Conservation (phyloP, 2,888 invertebrate genomes). For the Seira sanloemensis region DNA sequence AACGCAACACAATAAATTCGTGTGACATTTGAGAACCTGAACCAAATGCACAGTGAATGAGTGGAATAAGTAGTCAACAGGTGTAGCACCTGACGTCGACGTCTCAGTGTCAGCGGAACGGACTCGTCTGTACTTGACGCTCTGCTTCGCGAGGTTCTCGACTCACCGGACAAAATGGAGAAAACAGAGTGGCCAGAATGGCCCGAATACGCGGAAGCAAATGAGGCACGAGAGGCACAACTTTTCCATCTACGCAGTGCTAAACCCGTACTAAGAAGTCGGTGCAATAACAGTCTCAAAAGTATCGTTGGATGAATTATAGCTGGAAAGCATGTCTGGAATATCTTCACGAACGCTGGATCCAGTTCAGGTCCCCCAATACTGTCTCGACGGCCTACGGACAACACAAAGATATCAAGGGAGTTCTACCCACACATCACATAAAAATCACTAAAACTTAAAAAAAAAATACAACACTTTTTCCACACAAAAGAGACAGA, state of each 20-base stretch:
- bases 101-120: slow-evolving; percentile 75
- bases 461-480: neutral
- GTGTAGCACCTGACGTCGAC: slow-evolving; percentile 76
- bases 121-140: slow-evolving; percentile 76
- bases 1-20: neutral
- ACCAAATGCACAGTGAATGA: too few relatives aligned
- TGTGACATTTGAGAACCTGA: neutral
- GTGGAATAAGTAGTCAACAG: too few relatives aligned
- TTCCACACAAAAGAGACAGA: neutral
- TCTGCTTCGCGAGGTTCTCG: slow-evolving; percentile 75
- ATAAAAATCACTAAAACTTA: neutral
- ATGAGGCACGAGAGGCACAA: slow-evolving; percentile 77
- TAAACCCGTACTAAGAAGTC: slow-evolving; percentile 78
- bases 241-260: slow-evolving; percentile 77
- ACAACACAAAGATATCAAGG: neutral
- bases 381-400: slow-evolving; percentile 71
- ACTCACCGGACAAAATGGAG: slow-evolving; percentile 75
- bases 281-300: slow-evolving; percentile 78
- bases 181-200: slow-evolving; percentile 73
- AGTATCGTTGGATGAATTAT: slow-evolving; percentile 79
- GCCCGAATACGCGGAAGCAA: slow-evolving; percentile 75
- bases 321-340: slow-evolving; percentile 77
- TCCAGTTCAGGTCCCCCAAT: slow-evolving; percentile 74
- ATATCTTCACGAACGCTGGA: slow-evolving; percentile 75
- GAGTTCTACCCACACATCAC: neutral